Conservation (phyloP, 2,888 invertebrate genomes). For the Ecliptopera silaceata region DNA sequence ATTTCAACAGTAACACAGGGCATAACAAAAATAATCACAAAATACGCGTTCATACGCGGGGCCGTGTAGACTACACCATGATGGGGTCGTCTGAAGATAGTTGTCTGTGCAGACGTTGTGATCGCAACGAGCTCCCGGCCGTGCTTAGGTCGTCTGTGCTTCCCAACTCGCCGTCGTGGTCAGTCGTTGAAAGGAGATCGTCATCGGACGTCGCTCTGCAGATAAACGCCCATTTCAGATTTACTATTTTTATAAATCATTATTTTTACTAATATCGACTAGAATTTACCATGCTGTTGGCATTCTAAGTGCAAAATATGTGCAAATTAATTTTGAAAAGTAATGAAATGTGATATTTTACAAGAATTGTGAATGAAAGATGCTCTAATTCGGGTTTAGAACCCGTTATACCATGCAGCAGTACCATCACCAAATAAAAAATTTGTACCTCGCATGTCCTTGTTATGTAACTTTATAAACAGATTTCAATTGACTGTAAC, state of each 20-base stretch:
- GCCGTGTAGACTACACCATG: constrained; percentile 65
- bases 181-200: constrained; percentile 90
- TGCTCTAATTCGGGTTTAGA: constrained; percentile 8
- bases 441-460: constrained; percentile 21
- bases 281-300: constrained; percentile 13
- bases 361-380: constrained; percentile 6
- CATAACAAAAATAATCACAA: constrained; percentile 18
- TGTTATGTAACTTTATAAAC: constrained; percentile 8
- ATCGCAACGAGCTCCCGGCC: constrained; percentile 61
- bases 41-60: background rate
- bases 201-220: constrained; percentile 92
- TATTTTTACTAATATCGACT: background rate
- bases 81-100: constrained; percentile 80
- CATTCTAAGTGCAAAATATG: background rate
- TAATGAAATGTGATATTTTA: constrained; percentile 4
- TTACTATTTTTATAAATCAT: background rate
- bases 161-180: constrained; percentile 88
- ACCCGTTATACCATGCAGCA: constrained; percentile 11
- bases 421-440: constrained; percentile 31
- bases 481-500: constrained; percentile 1
- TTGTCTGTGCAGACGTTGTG: constrained; percentile 74
- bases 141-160: constrained; percentile 85
- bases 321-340: constrained; percentile 12
- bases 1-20: constrained; percentile 21
- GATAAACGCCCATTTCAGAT: background rate